A percentile compares a stretch with the other conserved stretches of the same genome.
These are phyloP conservation scores for Hylaeus anthracinus DNA, from an alignment of 1,140 invertebrate genomes.

Conservation along the genomic window DNA sequence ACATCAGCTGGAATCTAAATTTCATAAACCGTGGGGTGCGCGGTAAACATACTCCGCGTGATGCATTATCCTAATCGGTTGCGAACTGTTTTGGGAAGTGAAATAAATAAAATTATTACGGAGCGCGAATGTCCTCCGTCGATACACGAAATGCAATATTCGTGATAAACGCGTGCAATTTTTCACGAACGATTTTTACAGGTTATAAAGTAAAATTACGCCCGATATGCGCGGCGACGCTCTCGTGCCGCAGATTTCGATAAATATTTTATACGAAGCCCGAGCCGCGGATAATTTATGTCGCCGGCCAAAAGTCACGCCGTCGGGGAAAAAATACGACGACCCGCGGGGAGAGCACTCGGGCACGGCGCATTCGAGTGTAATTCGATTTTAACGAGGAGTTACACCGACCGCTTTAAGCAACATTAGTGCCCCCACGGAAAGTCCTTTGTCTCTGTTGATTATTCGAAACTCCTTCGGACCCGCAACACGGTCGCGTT, in stretches of 20 bases:
- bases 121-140: neutral
- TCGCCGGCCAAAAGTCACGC: neutral
- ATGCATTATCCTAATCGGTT: neutral
- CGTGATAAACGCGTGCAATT: neutral
- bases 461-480: neutral
- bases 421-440: neutral
- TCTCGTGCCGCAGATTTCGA: neutral
- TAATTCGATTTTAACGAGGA: conserved; percentile 10
- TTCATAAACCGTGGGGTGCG: neutral
- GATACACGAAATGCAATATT: neutral
- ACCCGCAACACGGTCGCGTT: neutral
- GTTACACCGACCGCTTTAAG: neutral
- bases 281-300: neutral
- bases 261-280: conserved; percentile 6
- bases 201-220: neutral
- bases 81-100: neutral
- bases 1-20: neutral
- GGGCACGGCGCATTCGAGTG: neutral
- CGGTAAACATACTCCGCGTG: neutral
- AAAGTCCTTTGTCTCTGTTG: neutral
- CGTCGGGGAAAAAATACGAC: neutral
- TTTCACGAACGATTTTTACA: neutral
- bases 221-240: neutral
- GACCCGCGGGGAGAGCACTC: neutral
- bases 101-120: conserved; percentile 8